A percentile compares a stretch with the other conserved stretches of the same genome.
Conservation (phyloP, 1,140 invertebrate genomes). For the Anagrus nilaparvatae region DNA sequence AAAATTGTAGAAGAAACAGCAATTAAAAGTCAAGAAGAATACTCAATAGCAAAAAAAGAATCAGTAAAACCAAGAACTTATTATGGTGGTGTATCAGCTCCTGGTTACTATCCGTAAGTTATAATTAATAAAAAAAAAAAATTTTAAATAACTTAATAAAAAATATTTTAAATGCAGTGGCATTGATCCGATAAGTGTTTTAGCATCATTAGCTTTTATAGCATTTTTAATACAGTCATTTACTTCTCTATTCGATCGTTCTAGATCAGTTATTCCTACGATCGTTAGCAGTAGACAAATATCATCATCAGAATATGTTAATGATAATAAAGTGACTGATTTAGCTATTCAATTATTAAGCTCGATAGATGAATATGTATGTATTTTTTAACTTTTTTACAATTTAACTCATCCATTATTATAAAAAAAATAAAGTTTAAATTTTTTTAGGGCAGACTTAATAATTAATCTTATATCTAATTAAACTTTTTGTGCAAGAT, state of each 20-base stretch:
- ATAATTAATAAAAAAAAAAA: not conserved
- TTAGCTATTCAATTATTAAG: slow-evolving; percentile 25
- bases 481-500: too few relatives aligned
- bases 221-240: slow-evolving; percentile 40
- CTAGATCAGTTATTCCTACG: slow-evolving; percentile 33
- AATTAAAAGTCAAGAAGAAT: not conserved
- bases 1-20: not conserved
- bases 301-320: slow-evolving; percentile 8
- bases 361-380: slow-evolving; percentile 34
- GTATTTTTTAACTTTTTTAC: too few relatives aligned
- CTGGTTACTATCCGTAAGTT: slow-evolving; percentile 9
- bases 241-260: slow-evolving; percentile 34
- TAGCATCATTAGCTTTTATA: slow-evolving; percentile 40
- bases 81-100: slow-evolving; percentile 21
- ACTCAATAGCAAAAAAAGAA: slow-evolving; percentile 7
- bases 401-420: too few relatives aligned
- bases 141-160: not conserved
- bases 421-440: slow-evolving; percentile 7
- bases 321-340: slow-evolving; percentile 15
- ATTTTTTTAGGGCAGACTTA: slow-evolving; percentile 1
- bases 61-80: slow-evolving; percentile 27
- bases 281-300: slow-evolving; percentile 28
- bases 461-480: too few relatives aligned
- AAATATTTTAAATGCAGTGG: slow-evolving; percentile 23
- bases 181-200: slow-evolving; percentile 38